Base-by-base conservation (phyloP, 2,888 invertebrate species). In the Catotricha subobsoleta region DNA sequence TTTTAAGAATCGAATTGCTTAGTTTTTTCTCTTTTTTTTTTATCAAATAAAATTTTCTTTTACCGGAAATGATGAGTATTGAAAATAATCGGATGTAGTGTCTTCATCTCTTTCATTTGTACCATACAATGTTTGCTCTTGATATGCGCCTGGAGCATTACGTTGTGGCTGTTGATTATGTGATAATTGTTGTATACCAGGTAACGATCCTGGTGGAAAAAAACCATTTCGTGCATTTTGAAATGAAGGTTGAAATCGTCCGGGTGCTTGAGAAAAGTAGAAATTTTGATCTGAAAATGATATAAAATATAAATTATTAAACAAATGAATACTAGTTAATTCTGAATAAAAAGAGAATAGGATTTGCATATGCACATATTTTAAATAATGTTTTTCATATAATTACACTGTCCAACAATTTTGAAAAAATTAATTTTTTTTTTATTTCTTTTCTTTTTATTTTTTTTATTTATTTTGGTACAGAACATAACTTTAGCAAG, bases 121-220 rank as follows among this genome's bases (percentile, higher is more conserved):
- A 40, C 59, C 52, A 44, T 55, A 62, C 36, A 62, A 46, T 6
- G 58, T 49, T 44, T 60, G 60, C 20, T 60, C 59, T 45, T 62
- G 60, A 49, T 54, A 61, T 10, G 61, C 56, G 18, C 54, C 58
- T 1, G 59, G 55, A 5, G 54, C 16, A 21, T 40, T 40, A 20
- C 30, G 38, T 30, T 29, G 25, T 16, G 28, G 36, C 15, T 30
- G 30, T 19, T 33, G 33, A 7, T 33, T 12, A 18, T 23, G 20
- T 41, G 19, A 16, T n/a, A 47, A 19, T 7, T 43, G 18, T n/a
- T 43, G 43, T 10, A 46, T 43, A 37, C 50, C 44, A 34, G 35
- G 40, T n/a, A 38, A 8, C 23, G 16, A 28, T 27, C 33, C 9
- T 15, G 40, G 15, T 25, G 47, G 44, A 16, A 47, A 47, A 41